Evolutionary conservation across 2,888 invertebrate species (phyloP), one percentile per base, ranked within the genome.

Genomic region (Morpho deidamia): DNA sequence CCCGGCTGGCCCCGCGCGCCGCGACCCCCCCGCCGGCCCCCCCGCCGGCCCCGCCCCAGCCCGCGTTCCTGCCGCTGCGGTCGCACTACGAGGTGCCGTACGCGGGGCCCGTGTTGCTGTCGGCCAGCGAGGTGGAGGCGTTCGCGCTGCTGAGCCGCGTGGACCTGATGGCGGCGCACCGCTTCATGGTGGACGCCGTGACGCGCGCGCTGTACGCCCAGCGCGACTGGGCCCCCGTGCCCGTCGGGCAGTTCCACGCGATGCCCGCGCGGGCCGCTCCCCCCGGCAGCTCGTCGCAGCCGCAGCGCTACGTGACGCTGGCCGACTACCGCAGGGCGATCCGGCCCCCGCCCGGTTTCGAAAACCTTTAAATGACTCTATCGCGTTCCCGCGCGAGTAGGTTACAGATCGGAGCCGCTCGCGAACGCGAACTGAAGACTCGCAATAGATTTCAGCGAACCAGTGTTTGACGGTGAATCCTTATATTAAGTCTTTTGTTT

Each of bases 131-230:
- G 66, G 74, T 72, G 65, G 72, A 76, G 62, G 66, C 72, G 58
- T 78, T 74, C 70, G 53, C 59, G 51, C 52, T 69, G 59, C 69
- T 84, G 63, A 66, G 69, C 56, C 56, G 56, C 44, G 65, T 73
- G 56, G 75, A 78, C 67, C 62, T 74, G 48, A 56, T 11, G 47
- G 74, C 74, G 39, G 84, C 83, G 59, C 73, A 77, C 59, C 72
- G 70, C 61, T 83, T 69, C 74, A 72, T 82, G 74, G 48, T 68
- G 65, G 69, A 70, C 46, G 70, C 75, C 23, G 59, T 78, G 52
- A 57, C 63, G 34, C 75, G 71, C 63, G 71, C 71, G 39, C 51
- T 65, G 60, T 63, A 50, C 43, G 23, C 23, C 23, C 23, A 3
- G 23, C 23, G 23, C 23, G 3, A 23, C 23, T 23, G 23, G 23